Conservation (phyloP, 64 coral and sea anemone genomes). For the Cladopsammia gracilis region DNA sequence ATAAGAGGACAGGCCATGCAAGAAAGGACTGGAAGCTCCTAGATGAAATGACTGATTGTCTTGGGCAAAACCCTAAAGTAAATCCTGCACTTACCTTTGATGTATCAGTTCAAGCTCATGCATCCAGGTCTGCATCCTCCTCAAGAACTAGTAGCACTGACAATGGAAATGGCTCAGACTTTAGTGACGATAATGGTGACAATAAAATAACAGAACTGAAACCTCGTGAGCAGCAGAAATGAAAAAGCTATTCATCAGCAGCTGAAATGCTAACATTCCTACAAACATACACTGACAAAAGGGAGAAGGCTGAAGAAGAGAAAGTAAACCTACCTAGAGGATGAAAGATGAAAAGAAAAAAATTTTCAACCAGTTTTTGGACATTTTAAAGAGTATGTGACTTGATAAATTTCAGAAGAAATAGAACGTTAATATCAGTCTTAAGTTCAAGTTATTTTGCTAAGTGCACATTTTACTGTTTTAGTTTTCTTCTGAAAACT, state of each 20-base stretch:
- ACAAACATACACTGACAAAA: conserved; percentile 66
- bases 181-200: background rate
- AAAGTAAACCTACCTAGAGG: conserved; percentile 67
- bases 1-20: conserved; percentile 53
- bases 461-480: no score
- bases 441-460: no score
- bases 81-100: conserved; percentile 80
- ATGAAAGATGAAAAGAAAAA: conserved; percentile 79
- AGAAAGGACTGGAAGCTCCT: conserved; percentile 75
- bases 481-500: no score
- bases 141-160: background rate
- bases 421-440: no score
- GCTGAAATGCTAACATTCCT: conserved; percentile 71
- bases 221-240: conserved; percentile 9
- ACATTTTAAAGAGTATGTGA: conserved; percentile 52
- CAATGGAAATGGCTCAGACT: background rate
- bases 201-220: conserved; percentile 27
- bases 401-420: background rate
- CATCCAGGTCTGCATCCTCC: background rate
- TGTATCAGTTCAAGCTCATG: conserved; percentile 21
- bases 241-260: conserved; percentile 52
- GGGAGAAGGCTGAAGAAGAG: conserved; percentile 69
- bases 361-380: conserved; percentile 51
- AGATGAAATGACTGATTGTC: conserved; percentile 57
- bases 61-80: conserved; percentile 65